Evolutionary conservation across 1,140 invertebrate genomes (phyloP), one percentile per base, ranked within the genome.

Genomic region (Rhagoletis pomonella): DNA sequence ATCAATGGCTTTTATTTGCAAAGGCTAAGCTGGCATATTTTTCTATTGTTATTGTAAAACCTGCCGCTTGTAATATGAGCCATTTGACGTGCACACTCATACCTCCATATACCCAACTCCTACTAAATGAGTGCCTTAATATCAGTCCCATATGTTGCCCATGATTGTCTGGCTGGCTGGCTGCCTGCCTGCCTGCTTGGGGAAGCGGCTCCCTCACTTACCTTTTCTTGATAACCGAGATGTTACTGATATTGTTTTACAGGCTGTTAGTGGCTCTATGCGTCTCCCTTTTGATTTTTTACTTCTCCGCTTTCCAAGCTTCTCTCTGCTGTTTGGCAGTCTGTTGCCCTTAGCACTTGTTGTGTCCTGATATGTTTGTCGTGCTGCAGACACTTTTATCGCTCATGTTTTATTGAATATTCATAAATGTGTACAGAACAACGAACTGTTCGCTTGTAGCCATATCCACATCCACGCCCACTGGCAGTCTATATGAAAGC

Each of bases 341-440:
- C 73, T 58, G 73, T 81, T 81, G 47, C 73, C 73, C 50, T 81
- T 81, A 73, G 73, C 47, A n/a, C 6, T 81, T 17, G 2, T 29
- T 69, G 4, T 69, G 67, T n/a, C 12, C 73, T 47, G 47, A 29
- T 29, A 29, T 60, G 67, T 55, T 6, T 58, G 17, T 58, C 73
- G n/a, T 81, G 7, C 29, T 29, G n/a, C 73, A 81, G 73, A 81
- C 90, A 88, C 88, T 90, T 91, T 91, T 91, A 91, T 91, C 90
- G 90, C 87, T 90, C 88, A 90, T 91, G 89, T 89, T 91, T 90
- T 91, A 91, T 91, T 91, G 91, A 91, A 91, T 91, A 91, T 91
- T 91, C 91, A 91, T 91, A 91, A 91, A 91, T 90, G 90, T 88
- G 44, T 9, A 81, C 44, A 47, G 73, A 81, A 17, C 47, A 58